Evolutionary conservation across 2,113 vertebrate species (phyloP), one percentile per base, ranked within the genome.

Genomic region (Gasterosteus aculeatus): DNA sequence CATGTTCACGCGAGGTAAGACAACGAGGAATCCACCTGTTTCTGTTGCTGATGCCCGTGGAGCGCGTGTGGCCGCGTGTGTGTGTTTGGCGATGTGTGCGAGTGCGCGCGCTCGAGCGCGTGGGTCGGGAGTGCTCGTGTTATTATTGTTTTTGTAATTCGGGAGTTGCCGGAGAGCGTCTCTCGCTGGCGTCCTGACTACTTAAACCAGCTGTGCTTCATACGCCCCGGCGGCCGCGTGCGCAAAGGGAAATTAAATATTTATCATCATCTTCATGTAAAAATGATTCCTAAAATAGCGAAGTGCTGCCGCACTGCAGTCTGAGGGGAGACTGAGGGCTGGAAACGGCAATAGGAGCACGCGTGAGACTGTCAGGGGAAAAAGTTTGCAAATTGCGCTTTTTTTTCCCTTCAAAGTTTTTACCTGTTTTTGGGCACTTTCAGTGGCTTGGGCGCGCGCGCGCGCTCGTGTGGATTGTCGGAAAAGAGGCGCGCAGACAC

Each of bases 241-340:
- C 22, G 72, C 61, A 39, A 59, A 75, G 49, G 33, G 9, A 19
- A 82, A 93, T 90, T 66, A 90, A 92, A 89, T 90, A 91, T 92
- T 87, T 80, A 93, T 90, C 81, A 33, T 33, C 74, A 80, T 26
- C 78, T 88, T 86, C 85, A 83, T 91, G 87, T 85, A 72, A 85
- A 87, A 86, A 85, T 63, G 33, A 88, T 82, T 84, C 78, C 84
- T 90, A 87, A 92, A 92, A 91, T 86, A 88, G 88, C 80, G 80
- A 84, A 81, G 51, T 38, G 84, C 84, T 93, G 92, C 92, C 91
- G 92, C 93, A 94, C 86, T 93, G 93, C 93, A 93, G 92, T 91
- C 35, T 92, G 81, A 26, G 22, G 80, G 41, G 33, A 64, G 72
- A 82, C 68, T 83, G 80, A 69, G 22, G 82, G 68, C 72, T 74